phyloP scores from a whole-genome alignment of 1,140 invertebrate genomes.

The Drosophila melanogaster region Release_6_plus_ISO1_MT NT_033777.3:15899001-15899500 shows the following conservation, averaged over 20 bases:
- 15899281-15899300: slow-evolving; percentile 42
- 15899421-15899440: slow-evolving; percentile 35
- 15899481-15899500: slow-evolving; percentile 39
- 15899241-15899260: slow-evolving; percentile 12
- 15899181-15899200: slow-evolving; percentile 55
- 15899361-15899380: neutral
- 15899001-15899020: slow-evolving; percentile 55
- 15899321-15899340: slow-evolving; percentile 77
- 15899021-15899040: slow-evolving; percentile 29
- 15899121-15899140: slow-evolving; percentile 15
- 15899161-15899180: slow-evolving; percentile 27
- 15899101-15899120: slow-evolving; percentile 24
- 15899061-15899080: slow-evolving; percentile 35
- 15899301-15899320: slow-evolving; percentile 78
- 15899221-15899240: slow-evolving; percentile 41
- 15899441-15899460: slow-evolving; percentile 65
- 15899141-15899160: slow-evolving; percentile 6
- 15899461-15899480: slow-evolving; percentile 74
- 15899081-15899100: slow-evolving; percentile 1
- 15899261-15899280: slow-evolving; percentile 55
- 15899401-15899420: neutral
- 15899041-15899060: slow-evolving; percentile 36
- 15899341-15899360: slow-evolving; percentile 63
- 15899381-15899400: neutral
- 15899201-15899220: slow-evolving; percentile 78